Evolutionary conservation across 2,888 invertebrate species (phyloP).

Genomic region (Zygogramma bicolorata): DNA sequence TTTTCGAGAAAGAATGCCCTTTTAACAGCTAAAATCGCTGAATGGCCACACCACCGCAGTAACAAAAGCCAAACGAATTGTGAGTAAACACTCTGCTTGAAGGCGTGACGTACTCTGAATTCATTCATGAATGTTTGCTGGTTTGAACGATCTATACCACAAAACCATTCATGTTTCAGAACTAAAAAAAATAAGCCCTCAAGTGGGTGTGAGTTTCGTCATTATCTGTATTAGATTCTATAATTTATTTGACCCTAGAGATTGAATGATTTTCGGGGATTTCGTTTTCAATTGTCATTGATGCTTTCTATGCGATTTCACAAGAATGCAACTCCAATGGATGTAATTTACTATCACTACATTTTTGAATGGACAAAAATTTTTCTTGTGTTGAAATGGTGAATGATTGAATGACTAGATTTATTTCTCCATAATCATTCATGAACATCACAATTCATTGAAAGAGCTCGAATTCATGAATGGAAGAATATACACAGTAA

Average conservation of each 20-base stretch:
- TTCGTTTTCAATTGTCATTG: neutral
- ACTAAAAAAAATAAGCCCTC: conserved; percentile 4
- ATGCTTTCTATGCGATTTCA: neutral
- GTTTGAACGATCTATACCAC: conserved; percentile 3
- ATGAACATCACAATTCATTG: too few relatives aligned
- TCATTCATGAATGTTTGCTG: conserved; percentile 26
- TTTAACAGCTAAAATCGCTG: conserved; percentile 19
- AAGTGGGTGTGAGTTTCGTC: conserved; percentile 25
- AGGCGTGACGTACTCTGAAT: conserved; percentile 26
- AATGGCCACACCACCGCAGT: conserved; percentile 24
- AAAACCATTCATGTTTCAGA: conserved; percentile 4
- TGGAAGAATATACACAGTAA: too few relatives aligned
- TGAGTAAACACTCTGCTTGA: conserved; percentile 25
- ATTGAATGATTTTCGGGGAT: neutral
- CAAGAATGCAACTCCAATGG: neutral
- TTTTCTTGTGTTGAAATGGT: neutral
- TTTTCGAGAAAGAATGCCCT: conserved; percentile 26
- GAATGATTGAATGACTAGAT: neutral
- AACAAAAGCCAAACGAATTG: conserved; percentile 33
- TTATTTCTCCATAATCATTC: too few relatives aligned
- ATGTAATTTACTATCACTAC: neutral
- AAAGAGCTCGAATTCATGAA: too few relatives aligned
- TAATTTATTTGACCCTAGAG: conserved; percentile 13
- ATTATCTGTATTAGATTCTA: conserved; percentile 16
- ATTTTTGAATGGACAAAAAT: neutral